These are phyloP conservation scores for Gryllus bimaculatus DNA, from an alignment of 1,140 invertebrate genomes.

Conservation along the genomic window DNA sequence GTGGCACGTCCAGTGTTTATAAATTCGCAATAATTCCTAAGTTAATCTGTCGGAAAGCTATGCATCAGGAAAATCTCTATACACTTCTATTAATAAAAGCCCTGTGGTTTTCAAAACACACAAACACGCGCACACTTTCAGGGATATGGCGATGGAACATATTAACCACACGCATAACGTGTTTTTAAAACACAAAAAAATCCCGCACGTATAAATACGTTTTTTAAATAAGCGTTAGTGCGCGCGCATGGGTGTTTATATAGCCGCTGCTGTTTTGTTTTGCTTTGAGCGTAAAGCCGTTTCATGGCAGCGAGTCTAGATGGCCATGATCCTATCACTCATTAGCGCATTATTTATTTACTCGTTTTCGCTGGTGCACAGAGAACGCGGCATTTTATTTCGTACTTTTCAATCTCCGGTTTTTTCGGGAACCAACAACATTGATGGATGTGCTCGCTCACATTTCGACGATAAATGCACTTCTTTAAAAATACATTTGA, in stretches of 20 bases:
- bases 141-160: background rate
- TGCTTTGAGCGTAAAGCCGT: background rate
- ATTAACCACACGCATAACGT: background rate
- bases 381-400: background rate
- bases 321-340: constrained; percentile 3
- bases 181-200: background rate
- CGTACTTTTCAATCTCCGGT: background rate
- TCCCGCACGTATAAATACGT: background rate
- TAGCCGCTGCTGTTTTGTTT: constrained; percentile 3
- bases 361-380: background rate
- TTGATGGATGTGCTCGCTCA: background rate
- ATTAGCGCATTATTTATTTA: background rate
- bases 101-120: constrained; percentile 4
- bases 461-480: background rate
- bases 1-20: background rate
- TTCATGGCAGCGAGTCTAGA: background rate
- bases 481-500: background rate
- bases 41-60: background rate
- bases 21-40: constrained; percentile 5
- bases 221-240: background rate
- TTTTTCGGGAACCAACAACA: background rate
- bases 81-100: constrained; percentile 5
- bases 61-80: constrained; percentile 4
- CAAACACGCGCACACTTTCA: background rate
- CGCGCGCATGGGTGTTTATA: background rate